Conservation (phyloP, 2,797 vertebrate genomes). For the Emys orbicularis region DNA sequence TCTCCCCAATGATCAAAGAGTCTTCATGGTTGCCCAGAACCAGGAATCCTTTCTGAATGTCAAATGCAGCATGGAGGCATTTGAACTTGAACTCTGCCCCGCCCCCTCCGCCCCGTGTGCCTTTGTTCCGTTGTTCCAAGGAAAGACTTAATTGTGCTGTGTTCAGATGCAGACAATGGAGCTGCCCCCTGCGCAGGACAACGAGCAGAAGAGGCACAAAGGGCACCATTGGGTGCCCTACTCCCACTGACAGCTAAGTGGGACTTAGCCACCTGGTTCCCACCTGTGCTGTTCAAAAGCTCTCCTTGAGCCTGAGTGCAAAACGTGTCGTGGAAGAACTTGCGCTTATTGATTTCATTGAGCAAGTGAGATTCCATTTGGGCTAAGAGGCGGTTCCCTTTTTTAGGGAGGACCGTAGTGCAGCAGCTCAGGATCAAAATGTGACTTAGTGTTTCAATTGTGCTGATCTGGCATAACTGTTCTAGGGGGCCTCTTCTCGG, state of each 20-base stretch:
- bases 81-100: constrained; percentile 37
- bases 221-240: not conserved
- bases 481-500: not conserved
- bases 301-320: not conserved
- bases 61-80: not conserved
- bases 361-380: constrained; percentile 3
- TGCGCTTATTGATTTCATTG: not conserved
- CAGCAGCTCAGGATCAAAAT: not conserved
- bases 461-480: not conserved
- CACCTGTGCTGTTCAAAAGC: not conserved
- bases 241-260: not conserved
- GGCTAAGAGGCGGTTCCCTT: not conserved
- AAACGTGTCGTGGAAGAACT: not conserved
- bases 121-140: not conserved
- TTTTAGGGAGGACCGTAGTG: not conserved
- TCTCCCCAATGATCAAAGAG: constrained; percentile 20
- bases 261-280: not conserved
- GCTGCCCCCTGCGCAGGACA: constrained; percentile 15
- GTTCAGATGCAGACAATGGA: constrained; percentile 20
- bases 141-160: constrained; percentile 59
- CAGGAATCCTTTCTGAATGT: constrained; percentile 42
- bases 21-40: constrained; percentile 25
- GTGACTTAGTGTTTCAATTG: not conserved
- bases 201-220: not conserved
- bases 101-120: not conserved